Conservation (phyloP, 2,888 invertebrate species). For the Drosophila formosana region DNA sequence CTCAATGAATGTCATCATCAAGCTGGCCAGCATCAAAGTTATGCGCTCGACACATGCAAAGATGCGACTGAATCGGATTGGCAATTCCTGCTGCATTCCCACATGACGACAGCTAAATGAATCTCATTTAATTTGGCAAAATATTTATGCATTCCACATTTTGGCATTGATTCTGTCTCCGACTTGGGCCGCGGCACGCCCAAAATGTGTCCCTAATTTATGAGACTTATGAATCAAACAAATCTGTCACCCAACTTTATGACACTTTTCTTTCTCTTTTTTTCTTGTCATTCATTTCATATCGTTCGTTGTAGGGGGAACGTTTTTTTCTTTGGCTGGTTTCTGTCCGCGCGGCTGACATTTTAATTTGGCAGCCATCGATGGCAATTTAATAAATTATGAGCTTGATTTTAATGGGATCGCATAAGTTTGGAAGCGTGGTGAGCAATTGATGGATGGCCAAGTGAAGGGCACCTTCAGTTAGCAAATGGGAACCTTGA, state of each 20-base stretch:
- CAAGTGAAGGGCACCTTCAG: slow-evolving; percentile 56
- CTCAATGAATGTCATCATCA: slow-evolving; percentile 72
- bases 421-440: slow-evolving; percentile 45
- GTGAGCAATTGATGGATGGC: slow-evolving; percentile 62
- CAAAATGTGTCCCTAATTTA: slow-evolving; percentile 68
- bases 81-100: slow-evolving; percentile 37
- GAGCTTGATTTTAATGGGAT: slow-evolving; percentile 65
- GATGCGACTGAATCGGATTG: slow-evolving; percentile 25
- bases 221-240: slow-evolving; percentile 73
- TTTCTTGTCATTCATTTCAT: slow-evolving; percentile 1
- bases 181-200: slow-evolving; percentile 60
- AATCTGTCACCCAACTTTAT: slow-evolving; percentile 78
- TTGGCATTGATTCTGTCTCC: slow-evolving; percentile 60
- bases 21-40: slow-evolving; percentile 44
- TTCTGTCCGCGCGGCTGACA: slow-evolving; percentile 64
- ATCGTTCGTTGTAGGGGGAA: not conserved
- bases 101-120: slow-evolving; percentile 74
- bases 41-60: slow-evolving; percentile 72
- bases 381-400: slow-evolving; percentile 73
- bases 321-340: slow-evolving; percentile 3
- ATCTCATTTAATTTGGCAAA: slow-evolving; percentile 76
- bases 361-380: slow-evolving; percentile 80
- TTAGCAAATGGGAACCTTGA: slow-evolving; percentile 43
- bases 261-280: slow-evolving; percentile 58
- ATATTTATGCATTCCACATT: slow-evolving; percentile 74